Conservation (phyloP, 1,140 invertebrate genomes). For the Heliconius congener region DNA sequence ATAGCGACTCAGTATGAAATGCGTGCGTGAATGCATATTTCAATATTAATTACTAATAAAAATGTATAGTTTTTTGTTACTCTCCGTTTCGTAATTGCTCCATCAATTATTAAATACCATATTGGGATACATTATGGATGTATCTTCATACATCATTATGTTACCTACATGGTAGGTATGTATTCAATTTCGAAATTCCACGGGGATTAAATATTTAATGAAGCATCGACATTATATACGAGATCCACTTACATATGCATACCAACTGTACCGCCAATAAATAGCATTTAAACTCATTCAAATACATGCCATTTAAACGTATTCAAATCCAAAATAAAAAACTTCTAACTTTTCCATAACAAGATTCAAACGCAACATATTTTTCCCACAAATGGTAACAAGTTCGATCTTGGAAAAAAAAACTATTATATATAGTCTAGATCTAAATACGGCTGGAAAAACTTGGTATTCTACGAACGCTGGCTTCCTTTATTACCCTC, state of each 20-base stretch:
- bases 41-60: background rate
- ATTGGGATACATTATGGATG: too few relatives aligned
- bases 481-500: constrained; percentile 61
- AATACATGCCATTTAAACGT: background rate
- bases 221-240: too few relatives aligned
- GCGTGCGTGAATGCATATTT: background rate
- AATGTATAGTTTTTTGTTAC: background rate
- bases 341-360: constrained; percentile 26
- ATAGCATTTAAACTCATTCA: background rate
- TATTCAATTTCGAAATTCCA: background rate
- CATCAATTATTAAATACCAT: background rate
- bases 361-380: constrained; percentile 23
- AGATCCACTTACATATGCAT: background rate
- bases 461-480: constrained; percentile 56
- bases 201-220: too few relatives aligned
- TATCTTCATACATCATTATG: background rate
- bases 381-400: constrained; percentile 29
- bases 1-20: background rate
- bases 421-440: constrained; percentile 43
- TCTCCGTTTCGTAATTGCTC: background rate
- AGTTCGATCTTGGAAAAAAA: constrained; percentile 25
- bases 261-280: background rate
- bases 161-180: background rate
- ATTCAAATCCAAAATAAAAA: constrained; percentile 15
- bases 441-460: constrained; percentile 52